Conservation (phyloP, 1,140 invertebrate genomes). For the Neotoxoptera formosana region DNA sequence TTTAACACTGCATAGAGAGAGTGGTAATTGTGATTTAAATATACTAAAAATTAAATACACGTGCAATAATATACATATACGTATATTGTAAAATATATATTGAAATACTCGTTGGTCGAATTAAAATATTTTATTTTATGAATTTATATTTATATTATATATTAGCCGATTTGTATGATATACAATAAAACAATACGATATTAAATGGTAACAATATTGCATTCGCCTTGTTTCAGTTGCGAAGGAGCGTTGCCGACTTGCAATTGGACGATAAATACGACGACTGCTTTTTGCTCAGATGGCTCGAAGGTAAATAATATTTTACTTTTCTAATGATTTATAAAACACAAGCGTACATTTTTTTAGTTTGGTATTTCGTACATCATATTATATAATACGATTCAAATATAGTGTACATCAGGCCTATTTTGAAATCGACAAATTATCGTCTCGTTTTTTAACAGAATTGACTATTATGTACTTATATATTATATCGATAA, state of each 20-base stretch:
- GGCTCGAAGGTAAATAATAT: constrained; percentile 80
- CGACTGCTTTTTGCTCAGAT: constrained; percentile 80
- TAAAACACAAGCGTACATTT: not conserved
- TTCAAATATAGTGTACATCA: not conserved
- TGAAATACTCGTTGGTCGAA: too few relatives aligned
- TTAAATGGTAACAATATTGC: not conserved
- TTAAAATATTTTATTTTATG: too few relatives aligned
- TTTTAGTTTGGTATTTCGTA: not conserved
- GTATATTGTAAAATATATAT: too few relatives aligned
- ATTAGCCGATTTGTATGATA: too few relatives aligned
- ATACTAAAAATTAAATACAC: too few relatives aligned
- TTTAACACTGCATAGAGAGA: too few relatives aligned
- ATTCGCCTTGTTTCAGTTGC: constrained; percentile 71
- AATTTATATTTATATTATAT: too few relatives aligned
- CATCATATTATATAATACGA: not conserved
- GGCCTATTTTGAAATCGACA: too few relatives aligned
- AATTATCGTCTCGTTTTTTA: too few relatives aligned
- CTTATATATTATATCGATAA: not conserved
- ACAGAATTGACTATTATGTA: not conserved
- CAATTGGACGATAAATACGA: constrained; percentile 74
- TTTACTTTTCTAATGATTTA: not conserved
- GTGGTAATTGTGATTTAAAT: too few relatives aligned
- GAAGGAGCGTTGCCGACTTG: constrained; percentile 72
- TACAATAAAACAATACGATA: too few relatives aligned
- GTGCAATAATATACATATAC: too few relatives aligned